Percentiles rank a stretch among this genome's conserved stretches.
Evolutionary conservation across 2,797 vertebrate genomes (phyloP).

Genomic region (Cottoperca gobio): DNA sequence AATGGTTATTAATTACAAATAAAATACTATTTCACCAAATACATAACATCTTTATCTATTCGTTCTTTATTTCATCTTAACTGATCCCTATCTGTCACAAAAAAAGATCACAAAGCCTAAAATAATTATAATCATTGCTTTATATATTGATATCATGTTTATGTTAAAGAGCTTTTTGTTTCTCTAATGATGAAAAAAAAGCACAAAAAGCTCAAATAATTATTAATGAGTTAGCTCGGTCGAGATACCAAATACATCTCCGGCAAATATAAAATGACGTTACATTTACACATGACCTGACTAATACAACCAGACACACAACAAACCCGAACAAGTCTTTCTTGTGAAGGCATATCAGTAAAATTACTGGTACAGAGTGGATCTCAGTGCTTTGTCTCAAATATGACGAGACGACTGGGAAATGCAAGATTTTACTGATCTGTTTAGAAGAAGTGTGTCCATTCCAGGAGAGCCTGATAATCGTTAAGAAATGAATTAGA

Average conservation of each 20-base stretch:
- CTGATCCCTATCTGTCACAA: neutral
- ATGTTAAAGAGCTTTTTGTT: neutral
- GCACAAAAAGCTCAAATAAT: neutral
- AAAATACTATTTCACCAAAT: neutral
- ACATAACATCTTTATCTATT: neutral
- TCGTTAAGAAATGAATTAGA: constrained; percentile 82
- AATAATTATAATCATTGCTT: neutral
- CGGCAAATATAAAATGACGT: neutral
- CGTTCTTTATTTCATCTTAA: neutral
- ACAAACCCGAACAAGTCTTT: constrained; percentile 11
- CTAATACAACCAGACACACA: neutral
- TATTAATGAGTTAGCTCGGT: neutral
- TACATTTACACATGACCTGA: constrained; percentile 3
- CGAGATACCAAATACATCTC: neutral
- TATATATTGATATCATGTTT: neutral
- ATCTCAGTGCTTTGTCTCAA: constrained; percentile 45
- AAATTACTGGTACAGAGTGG: constrained; percentile 21
- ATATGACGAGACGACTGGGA: constrained; percentile 50
- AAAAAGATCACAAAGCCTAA: neutral
- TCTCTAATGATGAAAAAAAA: neutral
- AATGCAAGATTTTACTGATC: constrained; percentile 63
- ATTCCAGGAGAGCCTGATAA: constrained; percentile 64
- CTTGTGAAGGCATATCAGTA: constrained; percentile 17
- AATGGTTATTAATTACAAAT: neutral
- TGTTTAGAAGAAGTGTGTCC: constrained; percentile 68